These are phyloP conservation scores for Passer domesticus DNA, from an alignment of 2,113 vertebrate species.

Conservation along the genomic window DNA sequence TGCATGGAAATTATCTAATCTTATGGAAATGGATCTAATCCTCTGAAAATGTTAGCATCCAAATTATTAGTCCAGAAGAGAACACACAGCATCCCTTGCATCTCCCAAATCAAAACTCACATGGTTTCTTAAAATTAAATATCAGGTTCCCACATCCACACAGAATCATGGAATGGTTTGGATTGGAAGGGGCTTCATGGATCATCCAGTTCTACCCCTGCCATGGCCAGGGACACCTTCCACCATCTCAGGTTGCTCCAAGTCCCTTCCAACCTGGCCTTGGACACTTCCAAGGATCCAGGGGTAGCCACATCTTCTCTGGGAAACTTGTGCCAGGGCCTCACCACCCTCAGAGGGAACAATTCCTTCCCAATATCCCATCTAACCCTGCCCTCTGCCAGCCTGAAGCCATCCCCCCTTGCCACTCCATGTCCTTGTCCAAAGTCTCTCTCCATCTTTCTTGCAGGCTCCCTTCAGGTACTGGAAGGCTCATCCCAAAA, in stretches of 20 bases:
- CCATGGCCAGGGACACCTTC: neutral
- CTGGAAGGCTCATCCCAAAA: neutral
- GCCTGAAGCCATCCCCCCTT: neutral
- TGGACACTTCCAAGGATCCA: neutral
- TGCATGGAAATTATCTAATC: neutral
- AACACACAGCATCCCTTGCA: neutral
- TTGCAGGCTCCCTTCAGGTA: neutral
- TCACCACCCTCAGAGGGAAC: fast-evolving
- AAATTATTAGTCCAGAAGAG: neutral
- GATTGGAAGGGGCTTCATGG: neutral
- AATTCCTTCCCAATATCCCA: neutral
- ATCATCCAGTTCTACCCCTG: neutral
- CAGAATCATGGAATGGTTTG: neutral
- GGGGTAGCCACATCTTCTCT: neutral
- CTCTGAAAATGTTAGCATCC: neutral
- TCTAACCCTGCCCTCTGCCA: fast-evolving
- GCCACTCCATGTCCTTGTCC: neutral
- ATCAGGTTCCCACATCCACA: neutral
- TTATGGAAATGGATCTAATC: neutral
- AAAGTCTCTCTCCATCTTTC: neutral
- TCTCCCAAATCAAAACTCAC: neutral
- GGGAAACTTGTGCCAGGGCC: fast-evolving
- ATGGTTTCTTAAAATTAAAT: neutral
- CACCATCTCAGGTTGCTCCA: fast-evolving
- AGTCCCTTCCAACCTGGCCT: fast-evolving